Percentiles rank a stretch among this genome's conserved stretches.
phyloP scores from a whole-genome alignment of 1,140 invertebrate genomes.

The Trissolcus basalis region DNA sequence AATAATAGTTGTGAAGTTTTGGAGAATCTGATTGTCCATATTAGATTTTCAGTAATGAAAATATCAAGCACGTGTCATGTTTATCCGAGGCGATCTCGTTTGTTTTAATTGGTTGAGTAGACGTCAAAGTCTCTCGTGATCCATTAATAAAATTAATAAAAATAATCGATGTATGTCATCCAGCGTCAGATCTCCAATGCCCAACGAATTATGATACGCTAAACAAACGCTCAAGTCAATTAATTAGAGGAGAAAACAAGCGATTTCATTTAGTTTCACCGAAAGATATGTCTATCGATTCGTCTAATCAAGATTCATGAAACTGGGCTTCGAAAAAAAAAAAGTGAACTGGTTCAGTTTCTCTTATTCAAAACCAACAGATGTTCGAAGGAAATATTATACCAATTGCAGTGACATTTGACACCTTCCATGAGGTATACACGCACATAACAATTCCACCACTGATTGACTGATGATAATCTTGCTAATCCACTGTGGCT shows the following conservation, averaged over 20 bases:
- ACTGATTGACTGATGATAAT: slow-evolving; percentile 57
- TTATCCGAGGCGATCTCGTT: slow-evolving; percentile 7
- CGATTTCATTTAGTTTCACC: slow-evolving; percentile 3
- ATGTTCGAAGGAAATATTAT: slow-evolving; percentile 30
- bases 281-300: slow-evolving; percentile 16
- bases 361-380: slow-evolving; percentile 13
- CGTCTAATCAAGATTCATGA: neutral
- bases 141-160: slow-evolving; percentile 51
- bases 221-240: slow-evolving; percentile 18
- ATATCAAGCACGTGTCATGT: too few relatives aligned
- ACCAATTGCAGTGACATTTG: slow-evolving; percentile 39
- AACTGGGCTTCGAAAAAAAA: too few relatives aligned
- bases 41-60: too few relatives aligned
- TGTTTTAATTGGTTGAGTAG: slow-evolving; percentile 18
- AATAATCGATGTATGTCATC: slow-evolving; percentile 30
- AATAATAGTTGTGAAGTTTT: too few relatives aligned
- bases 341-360: neutral
- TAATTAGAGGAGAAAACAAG: slow-evolving; percentile 19
- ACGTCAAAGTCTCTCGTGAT: slow-evolving; percentile 26
- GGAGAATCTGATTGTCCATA: too few relatives aligned
- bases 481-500: slow-evolving; percentile 48
- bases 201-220: too few relatives aligned
- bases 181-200: neutral
- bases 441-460: slow-evolving; percentile 39
- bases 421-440: slow-evolving; percentile 28